A percentile compares a stretch with the other conserved stretches of the same genome.
phyloP scores from a whole-genome alignment of 2,113 vertebrate species.

The Aptenodytes patagonicus region DNA sequence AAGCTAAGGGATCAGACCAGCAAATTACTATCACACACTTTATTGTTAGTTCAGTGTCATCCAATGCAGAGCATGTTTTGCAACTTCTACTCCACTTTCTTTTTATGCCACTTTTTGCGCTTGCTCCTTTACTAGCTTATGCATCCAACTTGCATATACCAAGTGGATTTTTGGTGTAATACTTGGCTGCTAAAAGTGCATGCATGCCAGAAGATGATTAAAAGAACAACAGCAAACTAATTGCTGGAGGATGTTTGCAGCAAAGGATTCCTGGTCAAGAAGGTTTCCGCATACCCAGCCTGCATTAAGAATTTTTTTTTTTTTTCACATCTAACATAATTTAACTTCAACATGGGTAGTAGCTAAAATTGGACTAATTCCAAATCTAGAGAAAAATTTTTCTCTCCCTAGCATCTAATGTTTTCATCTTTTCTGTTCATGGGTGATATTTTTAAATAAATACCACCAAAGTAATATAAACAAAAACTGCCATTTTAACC shows the following conservation, averaged over 20 bases:
- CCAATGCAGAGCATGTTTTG: neutral
- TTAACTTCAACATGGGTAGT: neutral
- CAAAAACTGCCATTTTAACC: neutral
- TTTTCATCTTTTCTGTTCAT: neutral
- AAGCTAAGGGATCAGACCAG: neutral
- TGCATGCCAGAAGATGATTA: neutral
- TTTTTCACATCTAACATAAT: neutral
- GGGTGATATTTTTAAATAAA: neutral
- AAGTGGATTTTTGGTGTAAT: neutral
- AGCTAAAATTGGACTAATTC: neutral
- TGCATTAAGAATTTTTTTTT: neutral
- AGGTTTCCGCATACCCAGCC: neutral
- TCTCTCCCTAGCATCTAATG: neutral
- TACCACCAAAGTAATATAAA: neutral
- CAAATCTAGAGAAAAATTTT: neutral
- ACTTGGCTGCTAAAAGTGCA: neutral
- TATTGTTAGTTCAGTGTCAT: neutral
- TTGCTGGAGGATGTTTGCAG: neutral
- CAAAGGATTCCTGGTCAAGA: neutral
- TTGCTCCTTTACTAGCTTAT: neutral
- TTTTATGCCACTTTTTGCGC: neutral
- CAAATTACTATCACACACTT: neutral
- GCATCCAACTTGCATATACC: neutral
- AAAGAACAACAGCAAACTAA: neutral
- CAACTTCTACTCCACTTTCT: neutral